phyloP scores from a whole-genome alignment of 2,888 invertebrate genomes.

The Serrognathus titanus region DNA sequence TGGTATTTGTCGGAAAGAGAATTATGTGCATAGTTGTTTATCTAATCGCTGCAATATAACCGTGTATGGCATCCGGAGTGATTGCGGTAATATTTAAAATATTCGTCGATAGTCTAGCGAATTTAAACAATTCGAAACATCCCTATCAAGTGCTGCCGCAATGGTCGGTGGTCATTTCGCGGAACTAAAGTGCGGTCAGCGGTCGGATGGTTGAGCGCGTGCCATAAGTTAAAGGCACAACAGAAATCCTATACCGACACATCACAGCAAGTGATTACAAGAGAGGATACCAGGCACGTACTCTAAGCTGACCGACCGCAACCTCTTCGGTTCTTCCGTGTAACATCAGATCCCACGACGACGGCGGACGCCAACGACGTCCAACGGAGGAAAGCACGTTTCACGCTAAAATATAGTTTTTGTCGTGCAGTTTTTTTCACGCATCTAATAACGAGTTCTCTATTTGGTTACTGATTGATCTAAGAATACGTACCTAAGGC shows the following conservation, averaged over 20 bases:
- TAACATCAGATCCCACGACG: no score
- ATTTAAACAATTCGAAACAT: constrained; percentile 10
- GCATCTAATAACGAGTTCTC: constrained; percentile 14
- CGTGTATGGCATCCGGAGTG: constrained; percentile 10
- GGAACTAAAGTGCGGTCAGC: constrained; percentile 19
- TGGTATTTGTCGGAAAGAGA: no score
- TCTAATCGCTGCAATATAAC: constrained; percentile 10
- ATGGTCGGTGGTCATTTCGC: constrained; percentile 11
- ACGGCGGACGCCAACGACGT: no score
- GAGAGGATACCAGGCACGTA: constrained; percentile 19
- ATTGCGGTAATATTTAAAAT: constrained; percentile 13
- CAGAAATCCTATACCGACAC: constrained; percentile 11
- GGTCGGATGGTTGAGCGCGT: constrained; percentile 16
- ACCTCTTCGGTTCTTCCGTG: constrained; percentile 9
- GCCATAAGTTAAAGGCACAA: constrained; percentile 18
- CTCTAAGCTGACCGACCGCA: constrained; percentile 22
- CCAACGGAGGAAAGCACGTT: no score
- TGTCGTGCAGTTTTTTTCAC: no score
- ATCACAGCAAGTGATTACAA: constrained; percentile 22
- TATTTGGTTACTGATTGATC: constrained; percentile 15
- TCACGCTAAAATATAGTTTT: no score
- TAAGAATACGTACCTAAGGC: constrained; percentile 13
- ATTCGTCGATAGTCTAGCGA: constrained; percentile 10
- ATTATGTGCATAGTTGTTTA: constrained; percentile 11
- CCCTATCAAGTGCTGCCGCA: constrained; percentile 17